Evolutionary conservation across 2,888 invertebrate genomes (phyloP).

Genomic region (Tenodera sinensis): DNA sequence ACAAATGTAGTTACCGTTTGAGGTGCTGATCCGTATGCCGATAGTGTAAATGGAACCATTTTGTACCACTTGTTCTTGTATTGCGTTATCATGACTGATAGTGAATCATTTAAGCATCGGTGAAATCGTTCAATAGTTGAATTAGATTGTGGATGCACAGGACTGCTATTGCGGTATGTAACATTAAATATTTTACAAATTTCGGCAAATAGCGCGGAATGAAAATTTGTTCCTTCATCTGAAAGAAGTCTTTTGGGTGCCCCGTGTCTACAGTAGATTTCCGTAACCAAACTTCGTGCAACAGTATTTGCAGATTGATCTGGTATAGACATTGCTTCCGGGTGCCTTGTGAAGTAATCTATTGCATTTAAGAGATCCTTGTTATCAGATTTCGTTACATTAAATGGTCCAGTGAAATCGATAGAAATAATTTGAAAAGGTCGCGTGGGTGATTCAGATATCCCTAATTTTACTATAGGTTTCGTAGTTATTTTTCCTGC

Average conservation of each 20-base stretch:
- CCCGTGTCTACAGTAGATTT: constrained; percentile 31
- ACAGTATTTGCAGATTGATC: no score
- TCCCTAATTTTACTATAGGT: no score
- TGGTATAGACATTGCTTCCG: no score
- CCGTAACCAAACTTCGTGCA: constrained; percentile 28
- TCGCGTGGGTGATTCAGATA: neutral
- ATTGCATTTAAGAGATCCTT: constrained; percentile 33
- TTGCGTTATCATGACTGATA: neutral
- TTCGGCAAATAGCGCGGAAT: constrained; percentile 27
- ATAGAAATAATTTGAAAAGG: neutral
- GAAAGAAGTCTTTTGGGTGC: constrained; percentile 31
- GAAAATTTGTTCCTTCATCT: constrained; percentile 35
- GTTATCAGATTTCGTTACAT: constrained; percentile 25
- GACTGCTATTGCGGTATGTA: neutral
- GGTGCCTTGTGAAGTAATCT: constrained; percentile 32
- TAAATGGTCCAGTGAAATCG: constrained; percentile 33
- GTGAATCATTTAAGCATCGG: neutral
- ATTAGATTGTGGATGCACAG: constrained; percentile 17
- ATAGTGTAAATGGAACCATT: neutral
- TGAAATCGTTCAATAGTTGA: neutral
- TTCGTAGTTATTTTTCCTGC: neutral
- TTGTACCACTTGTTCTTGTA: neutral
- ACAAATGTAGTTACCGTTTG: neutral
- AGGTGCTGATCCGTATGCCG: neutral
- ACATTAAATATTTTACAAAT: constrained; percentile 13